Base-by-base conservation (phyloP, 2,113 vertebrate genomes). In the Parotia lawesii region DNA sequence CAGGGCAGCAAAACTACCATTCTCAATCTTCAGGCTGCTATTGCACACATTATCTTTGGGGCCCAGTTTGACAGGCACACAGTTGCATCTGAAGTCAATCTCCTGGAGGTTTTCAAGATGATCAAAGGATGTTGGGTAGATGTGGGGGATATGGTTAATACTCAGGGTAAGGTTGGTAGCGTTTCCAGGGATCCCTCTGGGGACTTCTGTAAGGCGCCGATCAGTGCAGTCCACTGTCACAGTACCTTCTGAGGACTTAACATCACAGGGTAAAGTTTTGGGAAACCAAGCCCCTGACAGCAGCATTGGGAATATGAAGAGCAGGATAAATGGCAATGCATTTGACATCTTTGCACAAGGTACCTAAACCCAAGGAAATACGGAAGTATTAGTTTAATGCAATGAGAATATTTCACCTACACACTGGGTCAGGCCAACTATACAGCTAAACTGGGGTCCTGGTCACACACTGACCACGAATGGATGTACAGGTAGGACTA, bases 31-130 rank as follows among this genome's bases (percentile, higher is more conserved):
- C 3, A 98, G 92, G 6, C 40, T 96, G 5, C 12, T 62, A 4
- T 9, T 96, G 58, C 99, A 99, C 35, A 99, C 75, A 0, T 48
- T 53, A 54, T 99, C 94, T 94, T 99, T 99, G 19, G 99, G 98
- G 1, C 99, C 99, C 10, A 99, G 42, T 95, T 83, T 98, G 86
- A 96, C 40, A 35, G 99, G 99, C 64, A 99, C 88, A 61, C 99
- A 99, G 96, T 99, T 99, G 96, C 99, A 99, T 80, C 98, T 98
- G 96, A 99, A 98, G 93, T 99, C 99, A 17, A 99, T 98, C 96
- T 99, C 99, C 9, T 97, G 85, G 14, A 99, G 97, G 40, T 98
- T 97, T 31, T 96, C 87, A 77, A 99, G 98, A 15, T 61, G 93
- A 10, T 80, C 61, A 78, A 99, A 99, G 12, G 98, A 98, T 37